Evolutionary conservation across 2,888 invertebrate species (phyloP), one percentile per base, ranked within the genome.

Genomic region (Ochropacha duplaris): DNA sequence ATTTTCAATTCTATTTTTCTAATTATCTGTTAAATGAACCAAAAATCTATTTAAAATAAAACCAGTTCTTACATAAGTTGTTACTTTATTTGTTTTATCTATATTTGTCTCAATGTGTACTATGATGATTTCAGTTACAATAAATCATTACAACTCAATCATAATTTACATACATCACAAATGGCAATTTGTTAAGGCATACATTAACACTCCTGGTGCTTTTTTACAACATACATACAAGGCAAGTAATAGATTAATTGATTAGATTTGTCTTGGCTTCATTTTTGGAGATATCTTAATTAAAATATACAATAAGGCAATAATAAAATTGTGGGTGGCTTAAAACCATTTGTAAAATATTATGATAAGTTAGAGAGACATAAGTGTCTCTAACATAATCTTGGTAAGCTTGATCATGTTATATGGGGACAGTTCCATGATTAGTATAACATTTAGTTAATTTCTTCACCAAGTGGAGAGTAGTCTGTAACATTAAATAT

Each of bases 151-250:
- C 73, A 74, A 71, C 68, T 78, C 84, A 84, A 79, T 74, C 82
- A 84, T 81, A 81, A 79, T 81, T 85, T 82, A 84, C 86, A 84
- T 75, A 82, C 86, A 87, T 88, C 87, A 90, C 87, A 87, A 85
- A 84, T 88, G 85, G 88, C 89, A 87, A 82, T 82, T 83, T 62
- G 62, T 81, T 87, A 89, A 90, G 89, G 89, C 90, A 87, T 86
- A 82, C 85, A 72, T 39, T 80, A 72, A 78, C 74, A 75, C 68
- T 61, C 59, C 61, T 54, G 66, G 67, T 75, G 70, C 69, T 71
- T 60, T 63, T 68, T 62, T 67, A 63, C 68, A 71, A 68, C 59
- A 55, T 16, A 72, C 67, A 73, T 63, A 68, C 77, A 78, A 83
- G 81, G 80, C 81, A 79, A 81, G 70, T 76, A 63, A 70, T 65